phyloP scores from a whole-genome alignment of 1,140 invertebrate species.

The Potamilus streckersoni region DNA sequence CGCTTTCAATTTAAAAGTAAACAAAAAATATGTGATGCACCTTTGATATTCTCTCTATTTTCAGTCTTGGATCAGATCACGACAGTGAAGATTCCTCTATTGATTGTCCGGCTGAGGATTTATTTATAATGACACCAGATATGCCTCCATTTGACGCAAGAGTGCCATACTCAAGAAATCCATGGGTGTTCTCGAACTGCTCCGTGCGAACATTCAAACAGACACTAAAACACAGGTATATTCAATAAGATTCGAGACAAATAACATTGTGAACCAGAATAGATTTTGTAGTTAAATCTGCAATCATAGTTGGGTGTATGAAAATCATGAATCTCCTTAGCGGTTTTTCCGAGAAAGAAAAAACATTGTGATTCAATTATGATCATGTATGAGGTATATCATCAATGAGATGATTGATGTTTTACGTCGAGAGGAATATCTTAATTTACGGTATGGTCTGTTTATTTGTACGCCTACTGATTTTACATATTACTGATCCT shows the following conservation, averaged over 20 bases:
- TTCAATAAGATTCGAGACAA: neutral
- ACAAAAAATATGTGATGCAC: too few species aligned
- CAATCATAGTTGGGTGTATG: neutral
- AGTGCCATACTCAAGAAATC: slow-evolving; percentile 11
- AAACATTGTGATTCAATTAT: too few species aligned
- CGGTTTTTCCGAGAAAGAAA: neutral
- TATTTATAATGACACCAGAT: slow-evolving; percentile 16
- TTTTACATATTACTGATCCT: too few species aligned
- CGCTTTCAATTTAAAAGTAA: too few species aligned
- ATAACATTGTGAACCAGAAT: neutral
- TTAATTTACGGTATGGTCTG: too few species aligned
- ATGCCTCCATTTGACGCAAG: slow-evolving; percentile 1
- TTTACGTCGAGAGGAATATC: too few species aligned
- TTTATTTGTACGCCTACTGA: too few species aligned
- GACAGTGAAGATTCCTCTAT: slow-evolving; percentile 2
- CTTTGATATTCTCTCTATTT: neutral
- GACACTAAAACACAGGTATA: slow-evolving; percentile 1
- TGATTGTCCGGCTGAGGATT: neutral
- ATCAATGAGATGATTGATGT: too few species aligned
- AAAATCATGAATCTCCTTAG: neutral
- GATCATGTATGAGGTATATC: too few species aligned
- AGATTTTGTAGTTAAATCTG: neutral
- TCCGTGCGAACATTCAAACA: slow-evolving; percentile 13
- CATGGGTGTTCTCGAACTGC: slow-evolving; percentile 23
- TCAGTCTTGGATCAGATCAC: slow-evolving; percentile 11